Conservation (phyloP, 2,113 vertebrate genomes). For the Plectropomus leopardus region DNA sequence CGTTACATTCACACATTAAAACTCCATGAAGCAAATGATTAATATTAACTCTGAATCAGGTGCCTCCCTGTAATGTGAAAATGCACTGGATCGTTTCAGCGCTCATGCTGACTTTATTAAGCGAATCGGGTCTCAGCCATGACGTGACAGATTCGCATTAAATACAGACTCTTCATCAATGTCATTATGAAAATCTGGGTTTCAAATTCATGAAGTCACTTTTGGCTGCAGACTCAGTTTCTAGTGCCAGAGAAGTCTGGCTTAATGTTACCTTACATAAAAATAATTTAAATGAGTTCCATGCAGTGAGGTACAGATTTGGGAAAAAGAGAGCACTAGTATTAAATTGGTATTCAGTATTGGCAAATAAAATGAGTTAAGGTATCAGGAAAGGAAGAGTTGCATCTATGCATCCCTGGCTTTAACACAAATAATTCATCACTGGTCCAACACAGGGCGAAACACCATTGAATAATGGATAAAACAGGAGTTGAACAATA, state of each 20-base stretch:
- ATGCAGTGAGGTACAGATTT: background rate
- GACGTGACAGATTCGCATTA: background rate
- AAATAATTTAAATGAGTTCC: background rate
- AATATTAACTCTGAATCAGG: background rate
- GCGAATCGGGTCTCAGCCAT: background rate
- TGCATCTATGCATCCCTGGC: background rate
- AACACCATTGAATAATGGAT: background rate
- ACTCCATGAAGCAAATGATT: background rate
- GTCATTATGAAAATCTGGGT: background rate
- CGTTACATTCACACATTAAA: background rate
- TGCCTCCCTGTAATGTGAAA: background rate
- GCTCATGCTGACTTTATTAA: background rate
- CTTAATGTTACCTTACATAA: background rate
- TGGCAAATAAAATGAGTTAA: background rate
- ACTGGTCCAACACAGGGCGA: background rate
- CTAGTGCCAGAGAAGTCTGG: background rate
- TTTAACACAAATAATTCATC: background rate
- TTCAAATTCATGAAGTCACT: background rate
- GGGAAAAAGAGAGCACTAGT: background rate
- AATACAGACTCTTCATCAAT: background rate
- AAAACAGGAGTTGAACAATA: background rate
- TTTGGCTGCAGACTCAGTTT: background rate
- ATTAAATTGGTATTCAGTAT: no score
- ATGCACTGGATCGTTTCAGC: background rate
- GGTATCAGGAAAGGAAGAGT: background rate